phyloP scores from a whole-genome alignment of 37 sponge, comb jelly and placozoan species.

The Halisarca cf. caerulea region DNA sequence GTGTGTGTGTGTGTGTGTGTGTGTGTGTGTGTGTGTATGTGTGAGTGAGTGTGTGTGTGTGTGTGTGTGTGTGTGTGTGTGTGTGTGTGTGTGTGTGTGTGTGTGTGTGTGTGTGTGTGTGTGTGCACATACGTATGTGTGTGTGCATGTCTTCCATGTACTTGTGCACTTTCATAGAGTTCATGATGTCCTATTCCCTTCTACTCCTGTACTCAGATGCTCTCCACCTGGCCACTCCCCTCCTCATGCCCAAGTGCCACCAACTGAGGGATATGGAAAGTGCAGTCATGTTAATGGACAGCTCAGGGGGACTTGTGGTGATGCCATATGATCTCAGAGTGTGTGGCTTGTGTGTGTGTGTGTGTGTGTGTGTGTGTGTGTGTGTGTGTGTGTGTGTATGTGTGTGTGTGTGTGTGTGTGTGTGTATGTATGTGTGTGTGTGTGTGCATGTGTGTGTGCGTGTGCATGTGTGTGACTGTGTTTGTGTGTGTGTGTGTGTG shows the following conservation, averaged over 20 bases:
- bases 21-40: too few relatives aligned
- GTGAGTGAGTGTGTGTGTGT: too few relatives aligned
- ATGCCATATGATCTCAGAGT: constrained; percentile 75
- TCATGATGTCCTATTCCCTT: not conserved
- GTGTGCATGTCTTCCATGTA: not conserved
- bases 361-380: not conserved
- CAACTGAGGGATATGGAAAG: constrained; percentile 9
- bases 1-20: too few relatives aligned
- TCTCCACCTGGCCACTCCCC: constrained; percentile 50
- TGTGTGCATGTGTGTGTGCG: not conserved
- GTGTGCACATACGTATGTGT: not conserved
- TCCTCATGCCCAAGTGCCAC: constrained; percentile 47
- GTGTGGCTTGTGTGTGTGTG: not conserved
- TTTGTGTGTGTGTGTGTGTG: not conserved
- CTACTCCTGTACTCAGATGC: constrained; percentile 32
- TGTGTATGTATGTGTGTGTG: not conserved
- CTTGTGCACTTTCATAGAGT: not conserved
- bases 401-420: not conserved
- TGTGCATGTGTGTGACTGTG: constrained; percentile 24
- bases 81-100: too few relatives aligned
- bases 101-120: too few relatives aligned
- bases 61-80: too few relatives aligned
- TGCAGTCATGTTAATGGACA: constrained; percentile 58
- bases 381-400: not conserved
- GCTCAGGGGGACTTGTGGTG: constrained; percentile 57